These are phyloP conservation scores for Nebria brevicollis DNA, from an alignment of 2,888 invertebrate species.

Conservation along the genomic window DNA sequence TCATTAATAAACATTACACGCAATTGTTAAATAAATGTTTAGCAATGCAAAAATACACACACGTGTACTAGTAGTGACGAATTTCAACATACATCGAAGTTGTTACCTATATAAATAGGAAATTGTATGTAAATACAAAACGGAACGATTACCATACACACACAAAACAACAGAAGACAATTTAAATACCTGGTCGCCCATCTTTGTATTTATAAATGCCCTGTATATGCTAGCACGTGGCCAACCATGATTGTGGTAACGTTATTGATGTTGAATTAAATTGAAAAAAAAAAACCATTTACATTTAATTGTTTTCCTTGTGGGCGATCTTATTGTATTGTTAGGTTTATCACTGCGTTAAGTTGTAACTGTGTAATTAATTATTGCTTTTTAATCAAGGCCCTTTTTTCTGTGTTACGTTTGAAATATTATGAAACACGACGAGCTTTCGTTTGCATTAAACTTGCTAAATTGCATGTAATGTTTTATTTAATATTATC, in stretches of 20 bases:
- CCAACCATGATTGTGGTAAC: slow-evolving; percentile 7
- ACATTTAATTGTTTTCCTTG: slow-evolving; percentile 19
- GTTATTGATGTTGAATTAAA: slow-evolving; percentile 21
- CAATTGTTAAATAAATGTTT: background rate
- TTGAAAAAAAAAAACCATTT: slow-evolving; percentile 19
- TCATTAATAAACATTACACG: background rate
- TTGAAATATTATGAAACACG: background rate
- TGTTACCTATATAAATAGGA: background rate
- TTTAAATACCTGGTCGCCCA: background rate
- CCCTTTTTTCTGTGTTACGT: background rate
- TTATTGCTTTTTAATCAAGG: background rate
- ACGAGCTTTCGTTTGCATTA: no score
- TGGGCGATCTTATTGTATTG: slow-evolving; percentile 12
- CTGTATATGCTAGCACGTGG: slow-evolving; percentile 8
- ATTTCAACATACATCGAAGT: slow-evolving; percentile 5
- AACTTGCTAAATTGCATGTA: background rate
- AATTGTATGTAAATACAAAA: slow-evolving; percentile 1
- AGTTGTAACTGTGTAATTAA: background rate
- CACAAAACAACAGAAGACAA: background rate
- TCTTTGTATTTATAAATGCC: slow-evolving; percentile 9
- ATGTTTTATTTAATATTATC: background rate
- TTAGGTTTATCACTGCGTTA: background rate
- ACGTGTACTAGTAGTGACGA: slow-evolving; percentile 12
- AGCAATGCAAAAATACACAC: slow-evolving; percentile 10
- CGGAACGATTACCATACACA: background rate